These are phyloP conservation scores for Drosophila simulans DNA, from an alignment of 1,140 invertebrate species.

Conservation along the genomic window DNA sequence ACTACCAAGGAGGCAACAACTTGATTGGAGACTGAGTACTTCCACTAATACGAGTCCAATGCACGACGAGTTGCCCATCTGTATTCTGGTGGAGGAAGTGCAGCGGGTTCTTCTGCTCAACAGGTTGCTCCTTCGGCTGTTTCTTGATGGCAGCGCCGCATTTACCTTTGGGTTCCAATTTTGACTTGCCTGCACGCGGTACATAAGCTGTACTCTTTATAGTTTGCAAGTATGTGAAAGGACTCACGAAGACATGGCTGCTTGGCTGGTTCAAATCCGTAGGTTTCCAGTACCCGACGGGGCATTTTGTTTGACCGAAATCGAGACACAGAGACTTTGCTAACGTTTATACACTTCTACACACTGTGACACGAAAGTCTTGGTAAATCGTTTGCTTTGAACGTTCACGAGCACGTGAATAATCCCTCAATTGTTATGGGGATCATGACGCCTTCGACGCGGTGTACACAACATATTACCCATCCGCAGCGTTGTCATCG, in stretches of 20 bases:
- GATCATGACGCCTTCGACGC: conserved; percentile 10
- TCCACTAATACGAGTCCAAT: conserved; percentile 44
- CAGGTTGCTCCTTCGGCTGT: conserved; percentile 23
- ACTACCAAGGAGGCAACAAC: conserved; percentile 60
- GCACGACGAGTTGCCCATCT: conserved; percentile 32
- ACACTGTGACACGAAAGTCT: conserved; percentile 41
- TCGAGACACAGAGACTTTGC: conserved; percentile 16
- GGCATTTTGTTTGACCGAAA: conserved; percentile 43
- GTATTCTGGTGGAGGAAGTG: conserved; percentile 5
- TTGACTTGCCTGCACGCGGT: conserved; percentile 17
- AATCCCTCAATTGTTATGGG: conserved; percentile 39
- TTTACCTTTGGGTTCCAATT: conserved; percentile 23
- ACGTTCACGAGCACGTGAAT: conserved; percentile 20
- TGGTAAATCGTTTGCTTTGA: conserved; percentile 27
- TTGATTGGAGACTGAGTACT: conserved; percentile 36
- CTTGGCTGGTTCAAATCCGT: background rate
- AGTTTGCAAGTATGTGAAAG: background rate
- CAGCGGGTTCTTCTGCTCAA: conserved; percentile 9
- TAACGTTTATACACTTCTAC: conserved; percentile 24
- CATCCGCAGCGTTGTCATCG: conserved; percentile 34
- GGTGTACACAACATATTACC: conserved; percentile 1
- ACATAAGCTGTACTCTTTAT: background rate
- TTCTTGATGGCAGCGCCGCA: background rate
- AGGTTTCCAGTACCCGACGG: conserved; percentile 13
- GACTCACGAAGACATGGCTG: conserved; percentile 19